Percentiles rank a stretch among this genome's conserved stretches.
These are phyloP conservation scores for Globodera rostochiensis DNA, from an alignment of 1,140 invertebrate genomes.

Conservation along the genomic window DNA sequence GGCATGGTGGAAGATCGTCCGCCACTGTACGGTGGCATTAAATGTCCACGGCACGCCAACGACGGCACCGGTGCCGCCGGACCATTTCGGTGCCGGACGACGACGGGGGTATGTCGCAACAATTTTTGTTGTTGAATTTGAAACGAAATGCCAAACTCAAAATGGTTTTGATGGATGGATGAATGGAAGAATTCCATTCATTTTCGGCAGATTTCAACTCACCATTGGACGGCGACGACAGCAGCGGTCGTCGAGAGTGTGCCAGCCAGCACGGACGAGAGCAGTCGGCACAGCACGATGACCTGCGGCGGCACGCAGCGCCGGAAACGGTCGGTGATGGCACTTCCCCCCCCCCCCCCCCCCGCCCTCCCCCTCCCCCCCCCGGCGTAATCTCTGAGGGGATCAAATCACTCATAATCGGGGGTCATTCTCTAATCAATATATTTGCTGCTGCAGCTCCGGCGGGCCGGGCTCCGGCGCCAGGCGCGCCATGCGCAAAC, in stretches of 20 bases:
- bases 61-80: neutral
- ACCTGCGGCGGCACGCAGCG: conserved; percentile 2
- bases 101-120: neutral
- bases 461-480: conserved; percentile 25
- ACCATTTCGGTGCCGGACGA: neutral
- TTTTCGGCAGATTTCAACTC: too few species aligned
- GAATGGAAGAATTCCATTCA: too few species aligned
- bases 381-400: neutral
- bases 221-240: too few species aligned
- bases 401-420: neutral
- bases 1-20: neutral
- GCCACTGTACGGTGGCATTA: neutral
- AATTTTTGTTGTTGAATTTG: too few species aligned
- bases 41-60: neutral
- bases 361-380: neutral
- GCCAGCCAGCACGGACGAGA: neutral
- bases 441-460: neutral
- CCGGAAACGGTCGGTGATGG: neutral
- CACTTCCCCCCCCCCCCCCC: neutral
- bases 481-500: conserved; percentile 45
- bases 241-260: neutral
- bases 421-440: neutral
- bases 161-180: too few species aligned
- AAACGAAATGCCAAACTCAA: too few species aligned
- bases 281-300: conserved; percentile 7